Percentiles rank a stretch among this genome's conserved stretches.
These are phyloP conservation scores for Meloe dianella DNA, from an alignment of 2,888 invertebrate species.

Conservation along the genomic window DNA sequence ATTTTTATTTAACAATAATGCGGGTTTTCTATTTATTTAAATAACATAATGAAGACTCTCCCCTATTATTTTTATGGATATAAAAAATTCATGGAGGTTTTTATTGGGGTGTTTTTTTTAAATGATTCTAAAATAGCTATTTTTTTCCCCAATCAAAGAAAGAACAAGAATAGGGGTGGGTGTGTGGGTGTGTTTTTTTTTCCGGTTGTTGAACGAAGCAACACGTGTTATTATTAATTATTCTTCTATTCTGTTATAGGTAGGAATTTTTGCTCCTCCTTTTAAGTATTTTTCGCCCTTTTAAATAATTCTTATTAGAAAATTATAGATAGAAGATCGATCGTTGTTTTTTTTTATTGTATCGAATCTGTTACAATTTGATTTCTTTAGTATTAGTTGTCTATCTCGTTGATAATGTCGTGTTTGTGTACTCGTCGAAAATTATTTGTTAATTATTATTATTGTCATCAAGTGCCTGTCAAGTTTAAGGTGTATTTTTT, in stretches of 20 bases:
- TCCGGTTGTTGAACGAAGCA: too few species aligned
- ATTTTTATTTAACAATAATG: background rate
- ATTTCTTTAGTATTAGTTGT: background rate
- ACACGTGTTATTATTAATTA: slow-evolving; percentile 1
- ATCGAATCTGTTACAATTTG: background rate
- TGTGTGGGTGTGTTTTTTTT: too few species aligned
- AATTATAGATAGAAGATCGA: too few species aligned
- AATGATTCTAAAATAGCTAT: background rate
- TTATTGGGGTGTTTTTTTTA: background rate
- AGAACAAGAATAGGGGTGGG: background rate
- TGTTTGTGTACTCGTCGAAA: slow-evolving; percentile 1
- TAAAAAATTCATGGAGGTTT: background rate
- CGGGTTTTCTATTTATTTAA: background rate
- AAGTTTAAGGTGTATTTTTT: slow-evolving; percentile 6
- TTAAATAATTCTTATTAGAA: too few species aligned
- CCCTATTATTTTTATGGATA: background rate
- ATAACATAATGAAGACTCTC: background rate
- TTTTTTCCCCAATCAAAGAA: background rate
- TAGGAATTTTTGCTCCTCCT: too few species aligned
- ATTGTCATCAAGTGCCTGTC: slow-evolving; percentile 2
- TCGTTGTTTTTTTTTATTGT: background rate
- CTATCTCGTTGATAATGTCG: background rate
- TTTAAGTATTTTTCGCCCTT: too few species aligned
- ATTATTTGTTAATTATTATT: background rate
- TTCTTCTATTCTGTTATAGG: too few species aligned